Conservation (phyloP, 2,113 vertebrate genomes). For the Aegotheles bennettii region DNA sequence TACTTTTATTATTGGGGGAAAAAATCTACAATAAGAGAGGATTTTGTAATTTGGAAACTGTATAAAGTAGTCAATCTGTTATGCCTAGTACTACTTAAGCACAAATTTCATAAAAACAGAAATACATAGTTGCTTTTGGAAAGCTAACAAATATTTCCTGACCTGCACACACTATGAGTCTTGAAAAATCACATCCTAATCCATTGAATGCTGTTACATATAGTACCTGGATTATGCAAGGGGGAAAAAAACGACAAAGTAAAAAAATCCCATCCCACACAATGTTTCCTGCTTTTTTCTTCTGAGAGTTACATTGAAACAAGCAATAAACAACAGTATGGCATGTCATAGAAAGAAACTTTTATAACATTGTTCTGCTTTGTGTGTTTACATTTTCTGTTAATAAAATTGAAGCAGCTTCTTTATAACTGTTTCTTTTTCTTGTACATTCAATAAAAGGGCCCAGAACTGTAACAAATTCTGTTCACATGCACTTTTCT, state of each 20-base stretch:
- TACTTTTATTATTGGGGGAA: not conserved
- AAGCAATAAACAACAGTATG: not conserved
- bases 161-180: not conserved
- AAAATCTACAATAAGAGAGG: not conserved
- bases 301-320: not conserved
- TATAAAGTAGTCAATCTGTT: not conserved
- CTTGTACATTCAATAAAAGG: not conserved
- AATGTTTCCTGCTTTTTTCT: not conserved
- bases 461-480: not conserved
- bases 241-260: not conserved
- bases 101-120: slow-evolving; percentile 1
- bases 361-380: not conserved
- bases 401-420: not conserved
- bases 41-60: not conserved
- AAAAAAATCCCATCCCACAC: not conserved
- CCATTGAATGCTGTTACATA: slow-evolving; percentile 36
- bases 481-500: not conserved
- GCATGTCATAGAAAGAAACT: not conserved
- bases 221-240: slow-evolving; percentile 23
- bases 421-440: not conserved
- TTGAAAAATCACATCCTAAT: slow-evolving; percentile 50
- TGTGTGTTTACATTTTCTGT: not conserved
- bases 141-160: slow-evolving; percentile 21
- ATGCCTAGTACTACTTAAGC: slow-evolving; percentile 13
- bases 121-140: not conserved